phyloP scores from a whole-genome alignment of 2,113 vertebrate species.

The Chlorodrepanis virens region DNA sequence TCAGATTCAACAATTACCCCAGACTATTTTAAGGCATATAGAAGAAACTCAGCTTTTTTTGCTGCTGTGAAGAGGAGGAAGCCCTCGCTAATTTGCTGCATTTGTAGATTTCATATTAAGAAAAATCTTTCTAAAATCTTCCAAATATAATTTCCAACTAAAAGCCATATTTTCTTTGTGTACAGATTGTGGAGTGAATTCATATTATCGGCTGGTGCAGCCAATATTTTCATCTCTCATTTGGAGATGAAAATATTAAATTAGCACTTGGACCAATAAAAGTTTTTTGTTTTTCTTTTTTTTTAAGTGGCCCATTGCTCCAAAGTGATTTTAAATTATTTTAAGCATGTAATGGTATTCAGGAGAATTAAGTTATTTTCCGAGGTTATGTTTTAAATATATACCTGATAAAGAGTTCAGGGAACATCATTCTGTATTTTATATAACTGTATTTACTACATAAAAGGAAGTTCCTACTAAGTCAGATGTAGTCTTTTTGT shows the following conservation, averaged over 20 bases:
- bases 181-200: not conserved
- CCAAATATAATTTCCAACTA: not conserved
- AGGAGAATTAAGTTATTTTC: not conserved
- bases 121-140: not conserved
- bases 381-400: not conserved
- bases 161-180: not conserved
- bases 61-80: not conserved
- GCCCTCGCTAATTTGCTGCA: not conserved
- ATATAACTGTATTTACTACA: not conserved
- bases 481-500: not conserved
- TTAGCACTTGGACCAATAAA: not conserved
- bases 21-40: not conserved
- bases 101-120: not conserved
- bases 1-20: not conserved
- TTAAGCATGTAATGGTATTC: not conserved
- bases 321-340: not conserved
- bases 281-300: accelerated
- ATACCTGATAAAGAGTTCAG: not conserved
- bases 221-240: not conserved
- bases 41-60: not conserved
- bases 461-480: not conserved
- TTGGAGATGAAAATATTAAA: not conserved
- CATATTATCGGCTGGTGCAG: accelerated
- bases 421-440: not conserved
- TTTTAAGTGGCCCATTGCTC: not conserved